These are phyloP conservation scores for Selene dorsalis DNA, from an alignment of 2,797 vertebrate genomes.

Conservation along the genomic window DNA sequence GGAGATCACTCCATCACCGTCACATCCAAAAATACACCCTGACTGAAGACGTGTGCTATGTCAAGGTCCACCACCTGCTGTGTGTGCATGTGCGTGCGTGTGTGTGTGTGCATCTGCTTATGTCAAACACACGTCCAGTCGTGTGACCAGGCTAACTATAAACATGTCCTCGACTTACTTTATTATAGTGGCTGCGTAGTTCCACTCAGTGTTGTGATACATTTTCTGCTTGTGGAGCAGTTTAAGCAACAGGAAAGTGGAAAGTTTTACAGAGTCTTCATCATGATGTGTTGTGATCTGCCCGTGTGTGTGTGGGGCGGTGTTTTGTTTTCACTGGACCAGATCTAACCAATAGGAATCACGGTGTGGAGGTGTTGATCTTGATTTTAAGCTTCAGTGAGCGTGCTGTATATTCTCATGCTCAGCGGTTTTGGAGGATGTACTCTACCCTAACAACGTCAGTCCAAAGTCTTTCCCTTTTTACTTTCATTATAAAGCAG, in stretches of 20 bases:
- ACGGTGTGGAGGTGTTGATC: neutral
- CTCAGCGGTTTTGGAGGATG: neutral
- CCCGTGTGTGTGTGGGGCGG: neutral
- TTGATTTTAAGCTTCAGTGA: neutral
- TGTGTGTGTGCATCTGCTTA: slow-evolving; percentile 28
- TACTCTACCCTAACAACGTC: too few species aligned
- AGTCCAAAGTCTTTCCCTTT: neutral
- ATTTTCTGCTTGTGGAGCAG: neutral
- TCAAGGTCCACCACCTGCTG: slow-evolving; percentile 73
- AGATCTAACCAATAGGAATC: neutral
- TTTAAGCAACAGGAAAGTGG: neutral
- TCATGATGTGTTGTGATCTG: neutral
- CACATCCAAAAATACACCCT: slow-evolving; percentile 81
- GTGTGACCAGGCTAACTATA: slow-evolving; percentile 1
- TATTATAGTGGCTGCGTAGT: neutral
- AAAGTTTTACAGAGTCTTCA: neutral
- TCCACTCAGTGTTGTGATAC: neutral
- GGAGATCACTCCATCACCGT: slow-evolving; percentile 64
- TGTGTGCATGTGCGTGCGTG: slow-evolving; percentile 8
- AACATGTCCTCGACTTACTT: neutral
- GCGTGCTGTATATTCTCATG: neutral
- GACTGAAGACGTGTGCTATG: slow-evolving; percentile 75
- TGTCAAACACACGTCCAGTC: slow-evolving; percentile 23
- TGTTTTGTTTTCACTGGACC: neutral
- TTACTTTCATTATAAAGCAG: neutral